These are phyloP conservation scores for Megalonaias nervosa DNA, from an alignment of 1,140 invertebrate genomes.

Conservation along the genomic window DNA sequence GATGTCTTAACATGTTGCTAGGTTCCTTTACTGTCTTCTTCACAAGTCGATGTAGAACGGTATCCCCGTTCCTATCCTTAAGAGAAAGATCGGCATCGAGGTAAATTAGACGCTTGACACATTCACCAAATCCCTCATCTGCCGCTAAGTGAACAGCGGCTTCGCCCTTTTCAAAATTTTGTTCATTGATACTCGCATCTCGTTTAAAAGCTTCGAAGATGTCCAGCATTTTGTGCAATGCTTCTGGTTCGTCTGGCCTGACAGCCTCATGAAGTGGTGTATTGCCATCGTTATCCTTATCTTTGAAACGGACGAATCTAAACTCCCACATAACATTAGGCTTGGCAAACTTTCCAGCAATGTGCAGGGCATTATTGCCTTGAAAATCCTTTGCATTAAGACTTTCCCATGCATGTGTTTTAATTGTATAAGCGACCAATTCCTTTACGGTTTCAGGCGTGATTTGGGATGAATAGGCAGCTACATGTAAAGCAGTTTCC, in stretches of 20 bases:
- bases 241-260: conserved; percentile 47
- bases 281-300: conserved; percentile 45
- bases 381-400: conserved; percentile 55
- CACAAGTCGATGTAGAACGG: conserved; percentile 53
- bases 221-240: conserved; percentile 60
- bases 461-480: conserved; percentile 48
- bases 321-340: conserved; percentile 63
- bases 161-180: conserved; percentile 43
- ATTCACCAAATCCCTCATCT: conserved; percentile 41
- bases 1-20: conserved; percentile 13
- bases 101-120: conserved; percentile 40
- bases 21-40: conserved; percentile 28
- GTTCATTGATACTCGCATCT: conserved; percentile 59
- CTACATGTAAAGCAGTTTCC: conserved; percentile 59
- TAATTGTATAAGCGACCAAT: conserved; percentile 59
- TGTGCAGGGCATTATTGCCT: conserved; percentile 63
- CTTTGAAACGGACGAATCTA: conserved; percentile 56
- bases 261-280: conserved; percentile 46
- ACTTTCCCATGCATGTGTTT: conserved; percentile 59
- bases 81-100: conserved; percentile 48
- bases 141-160: conserved; percentile 57
- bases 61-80: conserved; percentile 51
- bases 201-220: conserved; percentile 59
- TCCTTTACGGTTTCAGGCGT: conserved; percentile 49
- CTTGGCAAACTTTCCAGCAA: conserved; percentile 55